phyloP scores from a whole-genome alignment of 1,140 invertebrate genomes.

The Bradysia coprophila region DNA sequence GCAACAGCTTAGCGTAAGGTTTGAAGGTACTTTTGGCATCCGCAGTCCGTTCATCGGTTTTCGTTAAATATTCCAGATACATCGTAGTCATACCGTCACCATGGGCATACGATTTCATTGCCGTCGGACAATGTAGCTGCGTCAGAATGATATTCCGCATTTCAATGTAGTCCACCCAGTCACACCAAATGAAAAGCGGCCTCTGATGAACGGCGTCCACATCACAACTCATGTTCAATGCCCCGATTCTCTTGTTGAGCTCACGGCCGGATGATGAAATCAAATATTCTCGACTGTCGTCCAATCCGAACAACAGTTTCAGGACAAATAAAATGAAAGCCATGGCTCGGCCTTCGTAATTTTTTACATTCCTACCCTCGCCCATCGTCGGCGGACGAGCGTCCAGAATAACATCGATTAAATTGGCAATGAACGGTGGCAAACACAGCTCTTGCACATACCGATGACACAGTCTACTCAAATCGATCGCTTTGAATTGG shows the following conservation, averaged over 20 bases:
- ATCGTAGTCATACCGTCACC: conserved; percentile 6
- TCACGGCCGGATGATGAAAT: conserved; percentile 30
- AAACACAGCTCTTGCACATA: conserved; percentile 35
- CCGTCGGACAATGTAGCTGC: conserved; percentile 31
- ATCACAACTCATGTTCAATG: too few species aligned
- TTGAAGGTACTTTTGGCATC: too few species aligned
- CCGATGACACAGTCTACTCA: conserved; percentile 23
- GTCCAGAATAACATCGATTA: conserved; percentile 18
- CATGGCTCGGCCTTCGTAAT: conserved; percentile 39
- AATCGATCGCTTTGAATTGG: conserved; percentile 26
- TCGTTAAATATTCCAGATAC: too few species aligned
- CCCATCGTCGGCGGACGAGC: conserved; percentile 15
- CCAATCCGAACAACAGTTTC: conserved; percentile 40
- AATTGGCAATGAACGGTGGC: conserved; percentile 21
- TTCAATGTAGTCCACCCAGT: conserved; percentile 41
- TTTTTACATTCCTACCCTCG: conserved; percentile 21
- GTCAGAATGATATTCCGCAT: conserved; percentile 31
- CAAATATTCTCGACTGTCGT: conserved; percentile 36
- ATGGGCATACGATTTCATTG: conserved; percentile 13
- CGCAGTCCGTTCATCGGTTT: too few species aligned
- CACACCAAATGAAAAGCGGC: conserved; percentile 33
- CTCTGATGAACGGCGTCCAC: conserved; percentile 5
- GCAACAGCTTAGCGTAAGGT: too few species aligned
- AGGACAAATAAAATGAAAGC: conserved; percentile 37
- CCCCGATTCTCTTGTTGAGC: conserved; percentile 23